These are phyloP conservation scores for Calcarius ornatus DNA, from an alignment of 2,113 vertebrate genomes.

Conservation along the genomic window DNA sequence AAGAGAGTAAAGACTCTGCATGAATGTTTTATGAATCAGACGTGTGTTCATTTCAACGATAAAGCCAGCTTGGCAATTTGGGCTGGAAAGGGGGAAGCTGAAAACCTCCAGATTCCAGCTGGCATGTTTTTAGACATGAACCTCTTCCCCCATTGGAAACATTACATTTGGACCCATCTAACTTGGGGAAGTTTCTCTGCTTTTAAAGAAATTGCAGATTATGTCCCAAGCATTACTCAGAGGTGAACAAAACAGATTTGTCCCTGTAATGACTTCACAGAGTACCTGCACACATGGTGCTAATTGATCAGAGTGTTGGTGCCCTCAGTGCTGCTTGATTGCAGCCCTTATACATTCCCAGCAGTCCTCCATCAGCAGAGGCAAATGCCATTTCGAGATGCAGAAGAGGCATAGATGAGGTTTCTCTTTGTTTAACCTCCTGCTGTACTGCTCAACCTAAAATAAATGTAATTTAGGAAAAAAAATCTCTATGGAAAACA, in stretches of 20 bases:
- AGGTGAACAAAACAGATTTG: background rate
- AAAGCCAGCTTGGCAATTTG: constrained; percentile 47
- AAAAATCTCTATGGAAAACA: background rate
- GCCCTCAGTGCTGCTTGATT: background rate
- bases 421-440: constrained; percentile 9
- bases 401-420: background rate
- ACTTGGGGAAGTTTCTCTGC: background rate
- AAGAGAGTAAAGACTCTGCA: constrained; percentile 16
- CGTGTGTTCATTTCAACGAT: constrained; percentile 1
- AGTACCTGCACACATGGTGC: background rate
- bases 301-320: background rate
- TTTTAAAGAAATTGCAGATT: background rate
- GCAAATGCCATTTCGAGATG: background rate
- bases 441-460: background rate
- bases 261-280: background rate
- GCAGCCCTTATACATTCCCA: constrained; percentile 15
- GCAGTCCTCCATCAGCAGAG: constrained; percentile 5
- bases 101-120: constrained; percentile 5
- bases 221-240: background rate
- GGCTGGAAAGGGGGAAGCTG: constrained; percentile 1
- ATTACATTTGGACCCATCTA: background rate
- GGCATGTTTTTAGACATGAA: background rate
- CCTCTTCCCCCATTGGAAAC: background rate
- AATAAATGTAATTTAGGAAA: background rate
- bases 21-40: constrained; percentile 54